phyloP scores from a whole-genome alignment of 2,888 invertebrate species.

The Dugesia japonica region DNA sequence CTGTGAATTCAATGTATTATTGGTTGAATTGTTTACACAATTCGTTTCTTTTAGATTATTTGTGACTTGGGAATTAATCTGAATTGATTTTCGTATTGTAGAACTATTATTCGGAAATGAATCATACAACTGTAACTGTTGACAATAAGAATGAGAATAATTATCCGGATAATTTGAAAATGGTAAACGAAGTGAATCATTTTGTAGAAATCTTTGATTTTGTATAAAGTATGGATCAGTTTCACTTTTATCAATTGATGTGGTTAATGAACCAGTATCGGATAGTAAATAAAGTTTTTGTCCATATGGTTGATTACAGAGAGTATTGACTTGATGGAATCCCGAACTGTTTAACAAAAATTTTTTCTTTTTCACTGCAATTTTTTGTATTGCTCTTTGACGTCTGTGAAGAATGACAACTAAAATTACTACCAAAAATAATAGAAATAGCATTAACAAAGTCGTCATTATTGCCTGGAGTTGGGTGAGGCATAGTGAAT shows the following conservation, averaged over 20 bases:
- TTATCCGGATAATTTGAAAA: background rate
- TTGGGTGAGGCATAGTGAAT: conserved; percentile 9
- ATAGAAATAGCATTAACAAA: background rate
- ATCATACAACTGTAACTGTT: background rate
- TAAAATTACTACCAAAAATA: background rate
- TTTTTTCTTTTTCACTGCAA: conserved; percentile 4
- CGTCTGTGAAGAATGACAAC: background rate
- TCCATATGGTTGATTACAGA: conserved; percentile 7
- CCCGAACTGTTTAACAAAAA: background rate
- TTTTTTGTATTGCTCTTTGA: background rate
- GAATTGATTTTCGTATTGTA: background rate
- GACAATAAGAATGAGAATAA: background rate
- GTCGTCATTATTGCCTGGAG: conserved; percentile 10
- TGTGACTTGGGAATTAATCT: background rate
- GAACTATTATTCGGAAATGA: background rate
- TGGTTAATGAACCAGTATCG: background rate
- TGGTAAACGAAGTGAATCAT: background rate
- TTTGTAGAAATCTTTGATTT: background rate
- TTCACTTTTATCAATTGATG: conserved; percentile 1
- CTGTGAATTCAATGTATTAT: background rate
- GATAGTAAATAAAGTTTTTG: background rate
- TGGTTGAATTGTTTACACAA: background rate
- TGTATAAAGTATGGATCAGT: background rate
- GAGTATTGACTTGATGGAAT: background rate
- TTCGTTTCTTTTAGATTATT: background rate